Evolutionary conservation across 2,113 vertebrate species (phyloP).

Genomic region (Cygnus buccinator): DNA sequence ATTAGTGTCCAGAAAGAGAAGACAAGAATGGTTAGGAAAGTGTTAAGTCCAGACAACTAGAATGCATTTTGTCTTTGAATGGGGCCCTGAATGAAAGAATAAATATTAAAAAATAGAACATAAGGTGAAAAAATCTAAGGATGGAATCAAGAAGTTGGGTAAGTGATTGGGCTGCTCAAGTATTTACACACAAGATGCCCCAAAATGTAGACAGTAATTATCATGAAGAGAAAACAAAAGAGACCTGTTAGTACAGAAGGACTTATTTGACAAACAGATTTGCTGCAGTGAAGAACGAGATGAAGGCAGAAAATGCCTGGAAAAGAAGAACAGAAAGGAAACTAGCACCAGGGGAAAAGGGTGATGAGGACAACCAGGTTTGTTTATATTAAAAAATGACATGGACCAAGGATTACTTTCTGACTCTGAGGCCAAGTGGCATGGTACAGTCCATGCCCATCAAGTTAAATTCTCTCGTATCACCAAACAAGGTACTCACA

Average conservation of each 20-base stretch:
- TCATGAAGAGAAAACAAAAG: neutral
- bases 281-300: neutral
- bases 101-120: neutral
- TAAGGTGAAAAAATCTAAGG: neutral
- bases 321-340: neutral
- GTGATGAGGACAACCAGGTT: neutral
- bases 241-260: neutral
- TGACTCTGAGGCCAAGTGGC: neutral
- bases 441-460: neutral
- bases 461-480: neutral
- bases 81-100: neutral
- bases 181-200: neutral
- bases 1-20: neutral
- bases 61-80: neutral
- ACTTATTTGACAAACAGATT: neutral
- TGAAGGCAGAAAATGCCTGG: neutral
- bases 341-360: neutral
- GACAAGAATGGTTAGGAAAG: neutral
- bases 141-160: neutral
- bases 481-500: neutral
- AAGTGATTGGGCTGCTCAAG: neutral
- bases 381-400: constrained; percentile 1
- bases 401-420: neutral
- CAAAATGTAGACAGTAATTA: neutral
- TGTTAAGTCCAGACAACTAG: neutral